Evolutionary conservation across 2,888 invertebrate species (phyloP).

Genomic region (Eilema griseolum): DNA sequence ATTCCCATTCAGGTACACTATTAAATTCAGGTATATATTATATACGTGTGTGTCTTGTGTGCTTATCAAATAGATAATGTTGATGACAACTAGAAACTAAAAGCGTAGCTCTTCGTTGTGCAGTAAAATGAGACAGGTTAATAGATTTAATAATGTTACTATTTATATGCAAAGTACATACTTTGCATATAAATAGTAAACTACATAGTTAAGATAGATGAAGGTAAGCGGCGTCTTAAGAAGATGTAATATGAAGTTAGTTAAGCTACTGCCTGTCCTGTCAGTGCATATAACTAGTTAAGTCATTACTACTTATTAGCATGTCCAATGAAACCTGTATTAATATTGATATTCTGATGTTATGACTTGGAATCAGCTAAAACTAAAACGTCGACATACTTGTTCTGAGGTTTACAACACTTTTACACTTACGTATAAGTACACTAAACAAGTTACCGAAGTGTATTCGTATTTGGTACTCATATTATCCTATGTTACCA

Average conservation of each 20-base stretch:
- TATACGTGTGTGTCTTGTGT: not conserved
- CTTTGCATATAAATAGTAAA: too few relatives aligned
- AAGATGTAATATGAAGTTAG: not conserved
- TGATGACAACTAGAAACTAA: not conserved
- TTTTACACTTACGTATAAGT: too few relatives aligned
- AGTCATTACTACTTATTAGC: not conserved
- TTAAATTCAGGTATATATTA: too few relatives aligned
- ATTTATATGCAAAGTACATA: constrained; percentile 1
- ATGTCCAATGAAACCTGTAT: not conserved
- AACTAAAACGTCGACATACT: not conserved
- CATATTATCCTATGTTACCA: too few relatives aligned
- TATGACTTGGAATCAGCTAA: not conserved
- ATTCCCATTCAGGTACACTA: too few relatives aligned
- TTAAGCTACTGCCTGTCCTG: not conserved
- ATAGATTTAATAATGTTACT: not conserved
- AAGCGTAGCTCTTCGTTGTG: not conserved
- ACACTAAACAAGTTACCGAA: too few relatives aligned
- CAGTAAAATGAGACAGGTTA: not conserved
- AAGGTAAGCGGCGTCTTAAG: not conserved
- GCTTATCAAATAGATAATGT: not conserved
- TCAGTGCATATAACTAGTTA: not conserved
- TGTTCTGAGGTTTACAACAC: too few relatives aligned
- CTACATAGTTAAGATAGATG: not conserved
- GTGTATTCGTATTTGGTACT: too few relatives aligned
- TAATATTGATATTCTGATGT: not conserved